These are phyloP conservation scores for Nemotelus pantherinus DNA, from an alignment of 2,888 invertebrate genomes.

Conservation along the genomic window DNA sequence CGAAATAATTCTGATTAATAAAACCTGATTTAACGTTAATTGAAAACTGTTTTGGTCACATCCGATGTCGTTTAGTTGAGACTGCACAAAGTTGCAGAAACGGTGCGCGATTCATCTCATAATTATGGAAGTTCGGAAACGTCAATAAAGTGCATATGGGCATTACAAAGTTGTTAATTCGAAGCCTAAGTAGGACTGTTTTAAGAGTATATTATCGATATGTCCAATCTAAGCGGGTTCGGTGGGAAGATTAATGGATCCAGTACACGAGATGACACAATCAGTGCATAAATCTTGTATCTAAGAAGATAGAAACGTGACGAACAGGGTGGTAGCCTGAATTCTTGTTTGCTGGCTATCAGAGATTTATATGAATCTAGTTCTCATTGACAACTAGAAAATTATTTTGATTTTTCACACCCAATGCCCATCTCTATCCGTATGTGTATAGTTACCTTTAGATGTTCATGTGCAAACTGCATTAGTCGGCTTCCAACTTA, in stretches of 20 bases:
- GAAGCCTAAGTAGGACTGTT: constrained; percentile 33
- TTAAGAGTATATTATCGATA: constrained; percentile 12
- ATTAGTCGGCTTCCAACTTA: not conserved
- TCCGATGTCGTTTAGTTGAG: no score
- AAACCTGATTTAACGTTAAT: not conserved
- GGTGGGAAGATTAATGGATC: no score
- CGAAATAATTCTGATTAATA: not conserved
- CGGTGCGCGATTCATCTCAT: constrained; percentile 6
- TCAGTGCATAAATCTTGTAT: no score
- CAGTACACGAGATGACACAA: no score
- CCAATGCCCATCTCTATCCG: no score
- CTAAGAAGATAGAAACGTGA: no score
- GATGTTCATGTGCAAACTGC: not conserved
- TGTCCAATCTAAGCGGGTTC: not conserved
- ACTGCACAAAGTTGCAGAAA: not conserved
- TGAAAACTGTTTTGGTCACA: no score
- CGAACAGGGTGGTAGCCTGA: no score
- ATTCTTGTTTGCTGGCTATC: no score
- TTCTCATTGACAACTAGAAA: no score
- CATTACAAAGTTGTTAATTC: constrained; percentile 30
- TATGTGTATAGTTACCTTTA: not conserved
- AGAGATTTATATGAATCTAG: no score
- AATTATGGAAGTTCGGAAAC: constrained; percentile 5
- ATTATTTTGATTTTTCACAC: no score
- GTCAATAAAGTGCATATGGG: constrained; percentile 14